A percentile compares a stretch with the other conserved stretches of the same genome.
These are phyloP conservation scores for Phyllopteryx taeniolatus DNA, from an alignment of 2,113 vertebrate genomes.

Conservation along the genomic window DNA sequence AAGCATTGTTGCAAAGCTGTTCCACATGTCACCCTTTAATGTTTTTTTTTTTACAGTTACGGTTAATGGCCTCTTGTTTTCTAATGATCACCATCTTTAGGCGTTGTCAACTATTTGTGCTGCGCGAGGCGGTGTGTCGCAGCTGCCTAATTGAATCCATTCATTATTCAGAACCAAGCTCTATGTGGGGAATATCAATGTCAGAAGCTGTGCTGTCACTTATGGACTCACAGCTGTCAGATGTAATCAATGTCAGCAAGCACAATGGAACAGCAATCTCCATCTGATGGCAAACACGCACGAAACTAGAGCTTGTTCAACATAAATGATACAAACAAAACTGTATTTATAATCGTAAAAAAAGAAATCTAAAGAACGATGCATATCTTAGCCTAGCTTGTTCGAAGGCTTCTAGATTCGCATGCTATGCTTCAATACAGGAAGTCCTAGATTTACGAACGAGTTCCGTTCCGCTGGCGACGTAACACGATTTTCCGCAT, in stretches of 20 bases:
- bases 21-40: not conserved
- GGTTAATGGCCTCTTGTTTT: not conserved
- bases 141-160: constrained; percentile 43
- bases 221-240: not conserved
- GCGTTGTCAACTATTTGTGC: not conserved
- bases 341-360: not conserved
- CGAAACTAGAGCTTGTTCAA: not conserved
- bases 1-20: not conserved
- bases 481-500: no score
- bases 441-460: no score
- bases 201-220: constrained; percentile 15
- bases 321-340: not conserved
- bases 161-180: constrained; percentile 54
- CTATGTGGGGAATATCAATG: constrained; percentile 30
- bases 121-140: not conserved
- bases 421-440: not conserved
- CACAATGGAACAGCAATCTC: not conserved
- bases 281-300: not conserved
- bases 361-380: not conserved
- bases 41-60: not conserved
- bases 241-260: not conserved
- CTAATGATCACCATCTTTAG: not conserved
- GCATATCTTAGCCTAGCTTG: not conserved
- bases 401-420: not conserved
- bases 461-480: no score